Evolutionary conservation across 2,113 vertebrate species (phyloP).

Genomic region (Pelmatolapia mariae): DNA sequence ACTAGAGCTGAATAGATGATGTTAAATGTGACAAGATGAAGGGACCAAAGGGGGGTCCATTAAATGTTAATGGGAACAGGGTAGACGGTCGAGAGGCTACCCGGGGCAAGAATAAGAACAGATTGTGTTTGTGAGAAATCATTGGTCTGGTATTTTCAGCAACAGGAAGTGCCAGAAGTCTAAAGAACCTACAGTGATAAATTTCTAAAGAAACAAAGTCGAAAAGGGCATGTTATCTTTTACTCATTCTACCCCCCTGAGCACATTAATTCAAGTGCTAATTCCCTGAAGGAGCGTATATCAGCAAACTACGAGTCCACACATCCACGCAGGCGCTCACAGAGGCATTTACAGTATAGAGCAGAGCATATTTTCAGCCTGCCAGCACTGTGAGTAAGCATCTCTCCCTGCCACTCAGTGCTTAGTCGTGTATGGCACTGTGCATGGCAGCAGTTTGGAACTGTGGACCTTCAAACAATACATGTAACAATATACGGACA

Average conservation of each 20-base stretch:
- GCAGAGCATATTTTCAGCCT: slow-evolving; percentile 19
- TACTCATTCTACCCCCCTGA: slow-evolving; percentile 19
- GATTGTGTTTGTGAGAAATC: slow-evolving; percentile 37
- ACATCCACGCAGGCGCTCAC: neutral
- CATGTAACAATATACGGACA: slow-evolving; percentile 37
- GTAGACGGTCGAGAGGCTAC: neutral
- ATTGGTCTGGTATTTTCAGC: slow-evolving; percentile 17
- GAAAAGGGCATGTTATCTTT: slow-evolving; percentile 36
- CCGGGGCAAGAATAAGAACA: slow-evolving; percentile 22
- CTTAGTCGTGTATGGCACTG: slow-evolving; percentile 14
- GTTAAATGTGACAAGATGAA: slow-evolving; percentile 51
- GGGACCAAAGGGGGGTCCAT: slow-evolving; percentile 38
- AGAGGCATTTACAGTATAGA: neutral
- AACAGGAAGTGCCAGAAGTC: slow-evolving; percentile 24
- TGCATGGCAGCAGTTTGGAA: slow-evolving; percentile 25
- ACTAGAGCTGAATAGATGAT: slow-evolving; percentile 27
- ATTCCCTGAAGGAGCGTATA: slow-evolving; percentile 28
- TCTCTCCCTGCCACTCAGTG: slow-evolving; percentile 34
- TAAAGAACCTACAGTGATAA: slow-evolving; percentile 16
- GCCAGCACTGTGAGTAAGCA: slow-evolving; percentile 42
- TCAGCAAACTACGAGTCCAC: neutral
- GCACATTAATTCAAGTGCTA: slow-evolving; percentile 27
- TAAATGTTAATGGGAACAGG: slow-evolving; percentile 52
- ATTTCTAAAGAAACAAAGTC: slow-evolving; percentile 39
- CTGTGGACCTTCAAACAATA: slow-evolving; percentile 22